Evolutionary conservation across 1,140 invertebrate species (phyloP), one percentile per base, ranked within the genome.

Genomic region (Trypoxylus dichotomus): DNA sequence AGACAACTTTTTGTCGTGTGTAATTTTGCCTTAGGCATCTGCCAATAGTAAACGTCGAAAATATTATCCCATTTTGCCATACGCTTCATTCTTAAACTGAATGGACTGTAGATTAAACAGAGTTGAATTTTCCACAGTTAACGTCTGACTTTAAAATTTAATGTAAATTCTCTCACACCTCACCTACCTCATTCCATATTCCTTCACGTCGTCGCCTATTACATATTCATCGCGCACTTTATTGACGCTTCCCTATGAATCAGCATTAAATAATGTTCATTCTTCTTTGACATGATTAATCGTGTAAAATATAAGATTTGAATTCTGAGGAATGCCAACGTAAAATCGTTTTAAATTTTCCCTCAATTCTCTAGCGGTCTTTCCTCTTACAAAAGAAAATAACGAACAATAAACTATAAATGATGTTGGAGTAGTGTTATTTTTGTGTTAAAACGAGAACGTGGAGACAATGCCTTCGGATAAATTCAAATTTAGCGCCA

Each of bases 381-480:
- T 7, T 8, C 32, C 10, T 8, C 32, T 37, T 37, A 7, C 0
- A 1, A 7, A 37, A 37, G 10, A 37, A 37, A 37, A 37, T 5
- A 37, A 37, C 47, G 15, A 19, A 19, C 19, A 54, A 21, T 19
- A 19, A 54, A 54, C 15, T 0, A n/a, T n/a, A 19, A 54, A 54
- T 54, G 19, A 54, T 54, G 47, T 13, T 13, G 43, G 8, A 47
- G 3, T 47, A 47, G 13, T 13, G 3, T 47, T 63, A 19, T 63
- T 25, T 19, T 11, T 1, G 15, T 58, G 10, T 63, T 63, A 63
- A 63, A 58, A 2, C 7, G 21, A 8, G 60, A 29, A 25, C 24
- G 13, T 7, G 2, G 32, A 7, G 25, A 79, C 25, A 29, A 79
- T 79, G 78, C 78, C 78, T 32, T 79, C 78, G 27, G 68, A 42